Evolutionary conservation across 1,140 invertebrate species (phyloP), one percentile per base, ranked within the genome.

Genomic region (Pseudomyrmex dendroicus): DNA sequence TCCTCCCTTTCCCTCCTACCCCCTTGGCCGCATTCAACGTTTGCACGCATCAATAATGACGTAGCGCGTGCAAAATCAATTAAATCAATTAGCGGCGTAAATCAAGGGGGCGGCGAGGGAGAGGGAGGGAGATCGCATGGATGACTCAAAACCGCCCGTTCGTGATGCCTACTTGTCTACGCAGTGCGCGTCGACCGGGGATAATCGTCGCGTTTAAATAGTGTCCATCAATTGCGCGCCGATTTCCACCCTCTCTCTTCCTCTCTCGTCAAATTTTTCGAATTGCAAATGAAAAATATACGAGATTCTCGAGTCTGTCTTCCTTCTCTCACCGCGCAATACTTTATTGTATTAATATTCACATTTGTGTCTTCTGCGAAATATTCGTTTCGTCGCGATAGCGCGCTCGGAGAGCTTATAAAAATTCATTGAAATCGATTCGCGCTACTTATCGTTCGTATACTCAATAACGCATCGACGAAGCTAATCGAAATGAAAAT

Each of bases 21-120:
- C 9, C 64, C 56, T 20, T 64, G 64, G 62, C 15, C 52, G 25
- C 76, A 50, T 70, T 70, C 66, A 46, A 35, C 54, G 64, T 84
- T 83, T 82, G 56, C 61, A 80, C 76, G 89, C 87, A 90, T 90
- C 86, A 86, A 86, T 89, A 89, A 90, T 89, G 89, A 89, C 89
- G 77, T 77, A 84, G 52, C 85, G 87, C 64, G 83, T 77, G 83
- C 83, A 76, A 87, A 86, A 90, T 89, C 89, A 89, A 87, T 90
- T 87, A 90, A 90, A 85, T 90, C 85, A 89, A 89, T 90, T 90
- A 89, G 50, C 83, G 77, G 13, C 52, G 62, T 68, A 80, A 85
- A 86, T 70, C 76, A 7, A 67, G 64, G 13, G 20, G 13, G 52
- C 20, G 22, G 13, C 8, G 20, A 10, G 15, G 5, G 20, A 10